phyloP scores from a whole-genome alignment of 1,140 invertebrate species.

The Akabosia matsudoensis region DNA sequence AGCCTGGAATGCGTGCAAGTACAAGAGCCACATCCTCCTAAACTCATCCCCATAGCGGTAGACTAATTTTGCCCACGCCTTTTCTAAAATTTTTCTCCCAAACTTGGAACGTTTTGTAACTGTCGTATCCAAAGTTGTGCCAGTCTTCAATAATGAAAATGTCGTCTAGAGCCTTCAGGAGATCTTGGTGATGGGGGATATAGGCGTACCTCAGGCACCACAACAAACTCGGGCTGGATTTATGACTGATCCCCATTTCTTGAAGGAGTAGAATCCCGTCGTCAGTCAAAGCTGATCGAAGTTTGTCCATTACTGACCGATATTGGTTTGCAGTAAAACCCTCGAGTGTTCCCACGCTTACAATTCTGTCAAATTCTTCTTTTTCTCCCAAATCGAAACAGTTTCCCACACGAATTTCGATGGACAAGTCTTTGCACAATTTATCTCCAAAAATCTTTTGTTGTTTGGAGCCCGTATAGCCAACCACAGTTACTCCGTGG shows the following conservation, averaged over 20 bases:
- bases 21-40: slow-evolving; percentile 2
- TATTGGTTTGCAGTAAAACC: not conserved
- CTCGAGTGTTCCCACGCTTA: not conserved
- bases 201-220: slow-evolving; percentile 13
- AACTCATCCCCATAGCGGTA: slow-evolving; percentile 10
- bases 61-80: slow-evolving; percentile 11
- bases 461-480: not conserved
- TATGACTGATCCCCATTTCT: slow-evolving; percentile 13
- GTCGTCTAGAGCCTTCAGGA: not conserved
- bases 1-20: slow-evolving; percentile 1
- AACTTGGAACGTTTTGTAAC: slow-evolving; percentile 16
- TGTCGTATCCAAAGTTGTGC: slow-evolving; percentile 22
- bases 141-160: slow-evolving; percentile 5
- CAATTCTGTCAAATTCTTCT: slow-evolving; percentile 2
- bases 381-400: not conserved
- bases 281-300: not conserved
- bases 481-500: not conserved
- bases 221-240: not conserved
- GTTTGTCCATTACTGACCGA: not conserved
- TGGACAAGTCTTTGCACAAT: not conserved
- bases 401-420: not conserved
- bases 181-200: slow-evolving; percentile 4
- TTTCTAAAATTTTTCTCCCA: slow-evolving; percentile 20
- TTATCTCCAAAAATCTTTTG: not conserved
- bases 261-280: not conserved